phyloP scores from a whole-genome alignment of 2,113 vertebrate genomes.

The Dipodomys stephensi region DNA sequence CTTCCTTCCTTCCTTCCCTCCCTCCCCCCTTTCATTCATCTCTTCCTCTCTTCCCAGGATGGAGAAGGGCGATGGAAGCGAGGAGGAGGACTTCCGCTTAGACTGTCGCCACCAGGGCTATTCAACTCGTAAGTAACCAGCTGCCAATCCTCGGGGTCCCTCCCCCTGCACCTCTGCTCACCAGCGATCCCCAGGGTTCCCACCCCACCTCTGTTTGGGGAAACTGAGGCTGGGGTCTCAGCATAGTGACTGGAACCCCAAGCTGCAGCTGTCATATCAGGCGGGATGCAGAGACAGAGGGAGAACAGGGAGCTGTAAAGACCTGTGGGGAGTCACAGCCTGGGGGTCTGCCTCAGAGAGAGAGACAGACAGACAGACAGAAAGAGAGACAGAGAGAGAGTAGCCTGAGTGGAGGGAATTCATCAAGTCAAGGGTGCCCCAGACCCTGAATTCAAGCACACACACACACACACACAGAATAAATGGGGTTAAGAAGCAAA shows the following conservation, averaged over 20 bases:
- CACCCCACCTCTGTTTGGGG: neutral
- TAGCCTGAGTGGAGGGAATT: too few species aligned
- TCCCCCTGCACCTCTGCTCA: accelerated
- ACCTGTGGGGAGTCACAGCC: neutral
- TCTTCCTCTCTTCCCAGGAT: slow-evolving; percentile 84
- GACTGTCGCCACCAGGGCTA: slow-evolving; percentile 87
- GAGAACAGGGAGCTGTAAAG: accelerated
- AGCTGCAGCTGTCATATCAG: accelerated
- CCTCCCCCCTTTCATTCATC: neutral
- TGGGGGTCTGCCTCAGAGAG: neutral
- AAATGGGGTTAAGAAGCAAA: too few species aligned
- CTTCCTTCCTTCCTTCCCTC: too few species aligned
- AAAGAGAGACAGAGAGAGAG: too few species aligned
- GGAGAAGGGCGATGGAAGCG: slow-evolving; percentile 85
- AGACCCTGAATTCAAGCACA: too few species aligned
- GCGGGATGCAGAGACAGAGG: neutral
- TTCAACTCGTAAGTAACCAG: slow-evolving; percentile 86
- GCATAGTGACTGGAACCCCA: neutral
- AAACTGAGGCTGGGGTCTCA: neutral
- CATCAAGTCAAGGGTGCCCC: too few species aligned
- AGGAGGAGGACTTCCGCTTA: slow-evolving; percentile 86
- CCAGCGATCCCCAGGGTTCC: accelerated
- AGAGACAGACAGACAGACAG: too few species aligned
- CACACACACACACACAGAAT: too few species aligned
- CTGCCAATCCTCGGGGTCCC: accelerated